Conservation (phyloP, 2,797 vertebrate genomes). For the Rousettus madagascariensis region DNA sequence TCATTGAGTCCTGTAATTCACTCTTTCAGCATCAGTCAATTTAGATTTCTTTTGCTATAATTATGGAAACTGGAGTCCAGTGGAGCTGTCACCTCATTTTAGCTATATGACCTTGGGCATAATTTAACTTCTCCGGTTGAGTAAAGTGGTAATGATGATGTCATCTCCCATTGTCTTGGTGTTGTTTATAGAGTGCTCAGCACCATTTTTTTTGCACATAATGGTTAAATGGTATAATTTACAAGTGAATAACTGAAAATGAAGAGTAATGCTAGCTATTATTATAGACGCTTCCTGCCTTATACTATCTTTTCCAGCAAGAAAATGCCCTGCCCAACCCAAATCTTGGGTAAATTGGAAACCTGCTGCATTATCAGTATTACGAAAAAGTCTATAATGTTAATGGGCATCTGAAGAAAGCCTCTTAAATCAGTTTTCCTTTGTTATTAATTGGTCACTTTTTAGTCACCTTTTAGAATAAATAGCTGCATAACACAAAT, state of each 20-base stretch:
- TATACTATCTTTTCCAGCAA: background rate
- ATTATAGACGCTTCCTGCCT: background rate
- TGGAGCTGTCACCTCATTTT: background rate
- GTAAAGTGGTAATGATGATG: background rate
- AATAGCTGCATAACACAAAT: background rate
- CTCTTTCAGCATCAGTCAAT: background rate
- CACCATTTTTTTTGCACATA: constrained; percentile 1
- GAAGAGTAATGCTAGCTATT: background rate
- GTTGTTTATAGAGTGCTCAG: background rate
- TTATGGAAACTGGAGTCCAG: background rate
- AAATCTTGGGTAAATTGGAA: background rate
- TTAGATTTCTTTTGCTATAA: constrained; percentile 35
- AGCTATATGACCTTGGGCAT: background rate
- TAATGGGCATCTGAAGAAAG: constrained; percentile 9
- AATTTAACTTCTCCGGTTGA: constrained; percentile 30
- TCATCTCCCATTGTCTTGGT: background rate
- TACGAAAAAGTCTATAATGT: background rate
- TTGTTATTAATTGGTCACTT: background rate
- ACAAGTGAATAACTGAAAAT: background rate
- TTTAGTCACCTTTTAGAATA: background rate
- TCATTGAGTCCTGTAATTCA: constrained; percentile 19
- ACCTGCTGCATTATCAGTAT: background rate
- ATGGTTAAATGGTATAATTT: constrained; percentile 19
- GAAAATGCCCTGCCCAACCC: background rate
- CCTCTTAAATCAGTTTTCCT: background rate